Conservation (phyloP, 2,888 invertebrate species). For the Cosmopolites sordidus region DNA sequence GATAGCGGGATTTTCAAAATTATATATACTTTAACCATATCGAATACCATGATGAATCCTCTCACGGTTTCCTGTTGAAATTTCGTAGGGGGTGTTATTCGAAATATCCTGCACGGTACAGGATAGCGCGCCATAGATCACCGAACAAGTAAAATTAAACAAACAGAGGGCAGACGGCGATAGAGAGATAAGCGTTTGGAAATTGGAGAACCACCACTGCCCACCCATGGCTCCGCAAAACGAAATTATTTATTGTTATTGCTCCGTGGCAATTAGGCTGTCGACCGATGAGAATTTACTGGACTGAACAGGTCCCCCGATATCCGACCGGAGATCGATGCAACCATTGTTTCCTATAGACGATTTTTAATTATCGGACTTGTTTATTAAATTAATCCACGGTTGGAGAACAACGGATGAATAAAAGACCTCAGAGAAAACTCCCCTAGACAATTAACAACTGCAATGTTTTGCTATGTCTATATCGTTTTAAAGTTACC, state of each 20-base stretch:
- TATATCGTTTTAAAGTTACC: too few species aligned
- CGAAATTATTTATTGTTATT: slow-evolving; percentile 20
- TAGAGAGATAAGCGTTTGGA: slow-evolving; percentile 40
- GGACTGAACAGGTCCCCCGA: slow-evolving; percentile 7
- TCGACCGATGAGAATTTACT: slow-evolving; percentile 21
- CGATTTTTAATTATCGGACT: slow-evolving; percentile 24
- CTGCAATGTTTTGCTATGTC: too few species aligned
- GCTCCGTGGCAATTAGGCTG: slow-evolving; percentile 22
- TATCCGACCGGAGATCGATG: slow-evolving; percentile 6
- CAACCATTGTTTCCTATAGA: slow-evolving; percentile 21
- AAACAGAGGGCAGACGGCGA: slow-evolving; percentile 43
- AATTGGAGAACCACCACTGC: slow-evolving; percentile 44
- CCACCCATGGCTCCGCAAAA: slow-evolving; percentile 40
- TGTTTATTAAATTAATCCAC: slow-evolving; percentile 22
- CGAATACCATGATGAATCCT: too few species aligned
- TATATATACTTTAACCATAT: too few species aligned
- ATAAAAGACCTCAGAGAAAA: too few species aligned
- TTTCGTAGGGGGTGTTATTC: too few species aligned
- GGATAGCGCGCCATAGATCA: slow-evolving; percentile 17
- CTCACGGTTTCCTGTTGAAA: too few species aligned
- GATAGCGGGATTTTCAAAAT: too few species aligned
- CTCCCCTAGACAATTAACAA: too few species aligned
- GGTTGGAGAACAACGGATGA: too few species aligned
- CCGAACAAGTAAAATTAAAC: slow-evolving; percentile 35
- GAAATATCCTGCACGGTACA: background rate